These are phyloP conservation scores for Prinia subflava DNA, from an alignment of 2,113 vertebrate genomes.

Conservation along the genomic window DNA sequence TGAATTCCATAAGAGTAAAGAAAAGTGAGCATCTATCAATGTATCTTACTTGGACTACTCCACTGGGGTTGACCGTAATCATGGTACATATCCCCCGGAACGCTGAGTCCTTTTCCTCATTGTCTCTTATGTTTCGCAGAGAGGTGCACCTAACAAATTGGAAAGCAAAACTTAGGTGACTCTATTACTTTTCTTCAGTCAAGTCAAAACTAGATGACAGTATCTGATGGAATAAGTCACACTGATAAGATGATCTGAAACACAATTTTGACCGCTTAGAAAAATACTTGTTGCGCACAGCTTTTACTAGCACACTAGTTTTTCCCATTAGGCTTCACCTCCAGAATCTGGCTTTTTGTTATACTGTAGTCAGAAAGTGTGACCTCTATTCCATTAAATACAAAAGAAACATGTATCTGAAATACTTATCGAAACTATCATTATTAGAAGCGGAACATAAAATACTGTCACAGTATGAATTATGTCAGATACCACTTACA, in stretches of 20 bases:
- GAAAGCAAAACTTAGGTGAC: constrained; percentile 27
- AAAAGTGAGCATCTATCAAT: background rate
- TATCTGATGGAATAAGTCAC: constrained; percentile 79
- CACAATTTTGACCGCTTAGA: constrained; percentile 33
- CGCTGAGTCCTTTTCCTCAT: constrained; percentile 97
- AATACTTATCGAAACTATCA: constrained; percentile 54
- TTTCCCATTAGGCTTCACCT: background rate
- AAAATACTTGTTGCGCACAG: background rate
- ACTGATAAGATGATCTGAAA: background rate
- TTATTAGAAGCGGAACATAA: constrained; percentile 64
- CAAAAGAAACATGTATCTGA: constrained; percentile 24
- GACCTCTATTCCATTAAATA: constrained; percentile 79
- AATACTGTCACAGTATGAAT: constrained; percentile 68
- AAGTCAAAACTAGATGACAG: constrained; percentile 28
- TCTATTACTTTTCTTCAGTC: background rate
- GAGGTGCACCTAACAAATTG: constrained; percentile 91
- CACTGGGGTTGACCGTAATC: constrained; percentile 95
- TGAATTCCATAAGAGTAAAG: background rate
- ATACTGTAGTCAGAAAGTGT: background rate
- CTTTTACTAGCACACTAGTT: constrained; percentile 24
- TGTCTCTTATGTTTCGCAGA: constrained; percentile 97
- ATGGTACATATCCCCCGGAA: constrained; percentile 98
- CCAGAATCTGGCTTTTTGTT: background rate
- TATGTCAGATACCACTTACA: constrained; percentile 68
- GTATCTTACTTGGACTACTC: constrained; percentile 92